These are phyloP conservation scores for Lasioglossum baleicum DNA, from an alignment of 1,140 invertebrate species.

Conservation along the genomic window DNA sequence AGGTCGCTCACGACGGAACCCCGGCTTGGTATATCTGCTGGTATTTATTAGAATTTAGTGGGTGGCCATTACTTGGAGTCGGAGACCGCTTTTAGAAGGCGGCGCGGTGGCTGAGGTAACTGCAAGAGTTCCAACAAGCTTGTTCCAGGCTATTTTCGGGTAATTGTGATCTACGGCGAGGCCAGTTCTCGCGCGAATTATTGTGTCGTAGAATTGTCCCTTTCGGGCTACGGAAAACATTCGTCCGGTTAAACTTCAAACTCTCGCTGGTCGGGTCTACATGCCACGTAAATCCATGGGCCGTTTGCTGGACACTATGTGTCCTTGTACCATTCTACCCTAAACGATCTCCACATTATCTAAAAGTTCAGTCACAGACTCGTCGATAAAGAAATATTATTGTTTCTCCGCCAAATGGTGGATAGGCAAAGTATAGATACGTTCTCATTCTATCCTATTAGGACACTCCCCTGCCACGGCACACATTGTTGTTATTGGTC, in stretches of 20 bases:
- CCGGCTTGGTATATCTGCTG: constrained; percentile 39
- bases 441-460: too few relatives aligned
- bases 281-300: background rate
- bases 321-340: too few relatives aligned
- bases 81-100: constrained; percentile 44
- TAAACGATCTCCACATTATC: too few relatives aligned
- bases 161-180: constrained; percentile 59
- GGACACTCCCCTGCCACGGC: too few relatives aligned
- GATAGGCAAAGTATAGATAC: too few relatives aligned
- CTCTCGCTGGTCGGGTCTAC: background rate
- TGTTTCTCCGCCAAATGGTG: too few relatives aligned
- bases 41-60: constrained; percentile 66
- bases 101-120: constrained; percentile 33
- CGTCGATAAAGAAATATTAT: too few relatives aligned
- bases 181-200: constrained; percentile 48
- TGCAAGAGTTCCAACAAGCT: constrained; percentile 46
- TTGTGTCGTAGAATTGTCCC: constrained; percentile 32
- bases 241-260: constrained; percentile 17
- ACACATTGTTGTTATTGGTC: too few relatives aligned
- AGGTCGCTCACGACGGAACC: constrained; percentile 47
- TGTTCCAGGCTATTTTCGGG: constrained; percentile 52
- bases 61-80: constrained; percentile 41
- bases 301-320: too few relatives aligned
- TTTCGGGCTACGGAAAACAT: constrained; percentile 16
- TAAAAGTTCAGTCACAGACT: too few relatives aligned